Percentiles rank a stretch among this genome's conserved stretches.
Conservation (phyloP, 2,797 vertebrate species). For the Platyrinchus mystaceus region DNA sequence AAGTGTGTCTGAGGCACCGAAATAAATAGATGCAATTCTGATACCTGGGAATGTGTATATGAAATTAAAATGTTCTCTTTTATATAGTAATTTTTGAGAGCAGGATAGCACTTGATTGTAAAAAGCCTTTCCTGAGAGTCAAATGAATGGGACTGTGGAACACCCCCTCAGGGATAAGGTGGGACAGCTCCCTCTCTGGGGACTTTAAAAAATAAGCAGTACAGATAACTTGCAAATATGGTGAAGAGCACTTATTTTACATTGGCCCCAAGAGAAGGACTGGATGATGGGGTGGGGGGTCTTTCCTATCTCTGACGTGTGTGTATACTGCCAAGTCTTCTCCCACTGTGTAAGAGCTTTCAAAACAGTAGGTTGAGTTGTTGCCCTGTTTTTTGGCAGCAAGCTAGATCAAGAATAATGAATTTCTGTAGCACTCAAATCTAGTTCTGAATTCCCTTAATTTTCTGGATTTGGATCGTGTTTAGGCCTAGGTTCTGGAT, state of each 20-base stretch:
- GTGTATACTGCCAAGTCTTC: neutral
- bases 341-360: neutral
- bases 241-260: neutral
- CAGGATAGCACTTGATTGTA: neutral
- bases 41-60: neutral
- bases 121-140: neutral
- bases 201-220: neutral
- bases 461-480: neutral
- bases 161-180: neutral
- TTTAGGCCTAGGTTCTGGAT: neutral
- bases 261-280: neutral
- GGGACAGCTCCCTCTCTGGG: neutral
- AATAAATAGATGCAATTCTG: constrained; percentile 10
- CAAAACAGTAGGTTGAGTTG: neutral
- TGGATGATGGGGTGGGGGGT: neutral
- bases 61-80: constrained; percentile 12
- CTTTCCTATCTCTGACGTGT: neutral
- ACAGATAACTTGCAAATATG: neutral
- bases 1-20: constrained; percentile 8
- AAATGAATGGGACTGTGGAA: neutral
- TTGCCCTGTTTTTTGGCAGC: neutral
- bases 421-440: neutral
- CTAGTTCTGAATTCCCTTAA: neutral
- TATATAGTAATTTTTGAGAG: neutral
- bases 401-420: neutral